These are phyloP conservation scores for Caenorhabditis latens DNA, from an alignment of 1,140 invertebrate species.

Conservation along the genomic window DNA sequence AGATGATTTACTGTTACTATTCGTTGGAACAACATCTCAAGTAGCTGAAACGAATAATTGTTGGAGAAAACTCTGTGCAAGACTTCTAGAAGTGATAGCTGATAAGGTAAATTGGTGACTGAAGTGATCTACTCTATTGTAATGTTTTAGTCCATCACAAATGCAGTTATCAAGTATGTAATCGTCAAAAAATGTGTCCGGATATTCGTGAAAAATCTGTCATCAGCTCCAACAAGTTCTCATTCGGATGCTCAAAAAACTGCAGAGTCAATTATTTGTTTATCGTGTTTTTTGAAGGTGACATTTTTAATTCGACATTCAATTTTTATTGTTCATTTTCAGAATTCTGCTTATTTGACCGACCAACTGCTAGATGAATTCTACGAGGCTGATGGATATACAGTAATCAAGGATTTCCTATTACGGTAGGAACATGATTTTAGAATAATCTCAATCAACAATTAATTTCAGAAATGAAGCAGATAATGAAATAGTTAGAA, in stretches of 20 bases:
- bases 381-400: conserved; percentile 91
- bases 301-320: neutral
- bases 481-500: conserved; percentile 68
- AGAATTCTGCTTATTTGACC: conserved; percentile 93
- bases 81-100: conserved; percentile 48
- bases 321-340: conserved; percentile 80
- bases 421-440: conserved; percentile 78
- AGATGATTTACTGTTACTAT: conserved; percentile 94
- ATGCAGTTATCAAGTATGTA: conserved; percentile 93
- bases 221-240: conserved; percentile 78
- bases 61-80: conserved; percentile 91
- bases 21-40: conserved; percentile 91
- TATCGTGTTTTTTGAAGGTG: conserved; percentile 94
- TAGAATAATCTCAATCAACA: neutral
- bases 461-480: conserved; percentile 62
- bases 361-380: conserved; percentile 95
- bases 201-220: conserved; percentile 97
- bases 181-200: conserved; percentile 95
- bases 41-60: conserved; percentile 85
- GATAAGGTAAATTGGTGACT: conserved; percentile 31
- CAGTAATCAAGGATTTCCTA: conserved; percentile 92
- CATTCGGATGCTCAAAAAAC: conserved; percentile 55
- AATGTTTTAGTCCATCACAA: conserved; percentile 89
- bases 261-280: conserved; percentile 95
- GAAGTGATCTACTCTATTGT: neutral